Evolutionary conservation across 2,888 invertebrate genomes (phyloP).

Genomic region (Hypomecis atomaria): DNA sequence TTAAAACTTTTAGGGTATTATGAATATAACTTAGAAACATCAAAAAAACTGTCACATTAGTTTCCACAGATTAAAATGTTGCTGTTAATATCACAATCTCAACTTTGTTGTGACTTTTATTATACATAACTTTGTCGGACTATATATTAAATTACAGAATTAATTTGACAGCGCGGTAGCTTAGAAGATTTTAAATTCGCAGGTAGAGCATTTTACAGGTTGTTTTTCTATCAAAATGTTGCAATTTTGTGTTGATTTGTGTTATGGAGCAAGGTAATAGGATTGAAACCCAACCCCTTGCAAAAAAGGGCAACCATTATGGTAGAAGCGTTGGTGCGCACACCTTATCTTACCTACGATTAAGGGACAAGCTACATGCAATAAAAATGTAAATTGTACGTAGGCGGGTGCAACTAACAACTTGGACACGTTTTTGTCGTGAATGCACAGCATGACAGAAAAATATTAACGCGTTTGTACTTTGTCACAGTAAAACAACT

Average conservation of each 20-base stretch:
- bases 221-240: conserved; percentile 1
- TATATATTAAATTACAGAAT: conserved; percentile 66
- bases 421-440: conserved; percentile 36
- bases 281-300: conserved; percentile 4
- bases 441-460: conserved; percentile 39
- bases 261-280: neutral
- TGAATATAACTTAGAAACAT: conserved; percentile 19
- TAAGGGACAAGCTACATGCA: conserved; percentile 48
- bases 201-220: conserved; percentile 5
- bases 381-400: conserved; percentile 65
- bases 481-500: conserved; percentile 10
- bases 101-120: conserved; percentile 61
- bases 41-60: conserved; percentile 39
- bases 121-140: conserved; percentile 49
- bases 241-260: neutral
- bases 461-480: conserved; percentile 18
- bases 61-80: conserved; percentile 60
- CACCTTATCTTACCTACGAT: conserved; percentile 29
- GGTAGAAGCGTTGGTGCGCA: conserved; percentile 11
- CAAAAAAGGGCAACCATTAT: conserved; percentile 19
- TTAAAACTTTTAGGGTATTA: conserved; percentile 19
- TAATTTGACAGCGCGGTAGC: conserved; percentile 62
- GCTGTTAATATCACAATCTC: conserved; percentile 60
- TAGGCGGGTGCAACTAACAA: conserved; percentile 50
- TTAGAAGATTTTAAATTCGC: conserved; percentile 39